These are phyloP conservation scores for Diadegma fenestrale DNA, from an alignment of 2,888 invertebrate species.

Conservation along the genomic window DNA sequence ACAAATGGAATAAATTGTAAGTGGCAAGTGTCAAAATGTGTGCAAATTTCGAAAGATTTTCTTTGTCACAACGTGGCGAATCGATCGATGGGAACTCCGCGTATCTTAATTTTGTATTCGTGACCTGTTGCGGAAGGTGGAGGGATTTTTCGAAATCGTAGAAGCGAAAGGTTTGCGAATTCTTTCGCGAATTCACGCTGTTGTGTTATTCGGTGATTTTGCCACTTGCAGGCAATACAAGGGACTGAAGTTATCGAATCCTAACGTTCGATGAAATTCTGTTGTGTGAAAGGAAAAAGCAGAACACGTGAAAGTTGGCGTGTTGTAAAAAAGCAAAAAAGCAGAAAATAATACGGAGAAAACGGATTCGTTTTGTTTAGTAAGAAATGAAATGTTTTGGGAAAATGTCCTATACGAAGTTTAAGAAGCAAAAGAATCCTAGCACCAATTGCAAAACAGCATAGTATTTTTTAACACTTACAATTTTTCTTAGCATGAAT, in stretches of 20 bases:
- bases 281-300: constrained; percentile 20
- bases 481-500: too few relatives aligned
- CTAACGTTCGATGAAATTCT: constrained; percentile 13
- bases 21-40: too few relatives aligned
- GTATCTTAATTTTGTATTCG: neutral
- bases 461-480: too few relatives aligned
- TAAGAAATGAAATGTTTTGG: too few relatives aligned
- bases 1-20: too few relatives aligned
- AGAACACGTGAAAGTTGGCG: constrained; percentile 11
- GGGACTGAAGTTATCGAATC: constrained; percentile 13
- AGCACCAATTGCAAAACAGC: too few relatives aligned
- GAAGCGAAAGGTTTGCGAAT: neutral
- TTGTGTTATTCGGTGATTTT: neutral
- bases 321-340: constrained; percentile 28
- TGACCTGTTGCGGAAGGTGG: neutral
- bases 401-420: too few relatives aligned
- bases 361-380: too few relatives aligned
- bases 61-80: neutral
- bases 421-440: too few relatives aligned
- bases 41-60: too few relatives aligned
- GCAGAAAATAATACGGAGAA: constrained; percentile 23
- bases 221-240: neutral
- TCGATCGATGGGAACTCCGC: neutral
- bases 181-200: neutral
- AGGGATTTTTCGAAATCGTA: neutral